phyloP scores from a whole-genome alignment of 2,113 vertebrate genomes.

The Sturnus vulgaris region DNA sequence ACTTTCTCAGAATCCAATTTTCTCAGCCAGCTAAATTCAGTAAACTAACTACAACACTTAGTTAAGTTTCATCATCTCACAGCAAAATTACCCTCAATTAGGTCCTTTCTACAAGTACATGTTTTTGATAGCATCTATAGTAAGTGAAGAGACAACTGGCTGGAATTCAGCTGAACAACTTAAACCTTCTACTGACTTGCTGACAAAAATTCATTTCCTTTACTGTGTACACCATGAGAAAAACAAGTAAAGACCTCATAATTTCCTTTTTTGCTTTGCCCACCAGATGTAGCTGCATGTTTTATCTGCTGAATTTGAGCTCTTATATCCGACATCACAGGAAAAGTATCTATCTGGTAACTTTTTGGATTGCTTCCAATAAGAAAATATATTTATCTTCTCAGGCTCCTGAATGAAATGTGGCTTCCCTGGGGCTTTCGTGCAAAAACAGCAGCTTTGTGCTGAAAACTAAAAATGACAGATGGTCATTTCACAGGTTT shows the following conservation, averaged over 20 bases:
- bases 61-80: background rate
- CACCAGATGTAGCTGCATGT: conserved; percentile 12
- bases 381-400: conserved; percentile 19
- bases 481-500: background rate
- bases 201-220: conserved; percentile 15
- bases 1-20: background rate
- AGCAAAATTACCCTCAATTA: conserved; percentile 35
- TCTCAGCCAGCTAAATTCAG: background rate
- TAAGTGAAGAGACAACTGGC: background rate
- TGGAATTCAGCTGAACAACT: conserved; percentile 9
- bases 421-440: background rate
- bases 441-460: background rate
- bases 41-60: background rate
- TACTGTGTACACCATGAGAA: background rate
- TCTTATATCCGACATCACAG: background rate
- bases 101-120: background rate
- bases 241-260: background rate
- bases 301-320: conserved; percentile 3
- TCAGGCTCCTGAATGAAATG: background rate
- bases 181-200: background rate
- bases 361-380: background rate
- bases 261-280: background rate
- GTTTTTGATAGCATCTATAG: background rate
- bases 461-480: background rate
- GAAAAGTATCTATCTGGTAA: background rate